A percentile compares a stretch with the other conserved stretches of the same genome.
Evolutionary conservation across 2,113 vertebrate genomes (phyloP).

Genomic region (Camelus bactrianus): DNA sequence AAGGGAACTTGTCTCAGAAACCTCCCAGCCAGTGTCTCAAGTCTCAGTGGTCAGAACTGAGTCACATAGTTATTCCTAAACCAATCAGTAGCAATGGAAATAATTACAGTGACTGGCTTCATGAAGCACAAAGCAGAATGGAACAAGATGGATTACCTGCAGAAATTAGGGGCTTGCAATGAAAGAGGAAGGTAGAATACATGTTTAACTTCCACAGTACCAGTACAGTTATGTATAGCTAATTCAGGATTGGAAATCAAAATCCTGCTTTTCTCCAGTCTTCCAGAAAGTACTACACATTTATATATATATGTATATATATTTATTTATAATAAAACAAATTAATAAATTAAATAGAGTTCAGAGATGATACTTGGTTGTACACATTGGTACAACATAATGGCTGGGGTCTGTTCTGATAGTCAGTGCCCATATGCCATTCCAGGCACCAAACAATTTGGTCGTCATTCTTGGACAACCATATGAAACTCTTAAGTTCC

Average conservation of each 20-base stretch:
- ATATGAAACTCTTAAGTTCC: not conserved
- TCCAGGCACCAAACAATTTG: not conserved
- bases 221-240: not conserved
- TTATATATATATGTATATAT: too few relatives aligned
- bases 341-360: not conserved
- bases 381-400: not conserved
- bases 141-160: not conserved
- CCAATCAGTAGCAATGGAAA: not conserved
- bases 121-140: not conserved
- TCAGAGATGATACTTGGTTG: not conserved
- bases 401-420: not conserved
- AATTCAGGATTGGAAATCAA: slow-evolving; percentile 7
- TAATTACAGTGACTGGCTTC: not conserved
- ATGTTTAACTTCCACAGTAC: not conserved
- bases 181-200: not conserved
- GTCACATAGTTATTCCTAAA: not conserved
- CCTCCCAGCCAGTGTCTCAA: not conserved
- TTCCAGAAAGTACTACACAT: not conserved
- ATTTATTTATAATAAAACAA: not conserved
- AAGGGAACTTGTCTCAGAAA: not conserved
- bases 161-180: not conserved
- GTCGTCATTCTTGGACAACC: not conserved
- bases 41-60: not conserved
- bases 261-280: not conserved
- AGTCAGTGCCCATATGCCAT: not conserved